Base-by-base conservation (phyloP, 2,888 invertebrate genomes). In the Drosophila maculinotata region DNA sequence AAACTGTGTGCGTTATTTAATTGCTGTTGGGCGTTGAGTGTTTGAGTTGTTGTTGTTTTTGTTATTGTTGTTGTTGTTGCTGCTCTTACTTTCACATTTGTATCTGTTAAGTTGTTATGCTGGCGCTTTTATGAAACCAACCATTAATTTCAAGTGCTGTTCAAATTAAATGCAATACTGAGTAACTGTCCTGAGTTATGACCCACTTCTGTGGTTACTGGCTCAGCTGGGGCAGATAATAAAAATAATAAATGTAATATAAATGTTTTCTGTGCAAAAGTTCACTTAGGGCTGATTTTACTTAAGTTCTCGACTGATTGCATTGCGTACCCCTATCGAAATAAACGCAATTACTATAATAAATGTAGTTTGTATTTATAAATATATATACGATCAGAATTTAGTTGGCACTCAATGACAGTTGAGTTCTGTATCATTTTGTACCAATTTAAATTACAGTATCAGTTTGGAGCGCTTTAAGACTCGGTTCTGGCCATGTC, bases 141-240 rank as follows among this genome's bases (percentile, higher is more conserved):
- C 48, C 76, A 85, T 79, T 79, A 75, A 78, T 79, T 63, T 62
- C 48, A 53, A 81, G 78, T 68, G 57, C 42, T 53, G 28, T 31
- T 30, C 66, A 69, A 78, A 81, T 81, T 81, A 75, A 78, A 84
- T 81, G 69, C 68, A 54, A 44, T 26, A 8, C 26, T 54, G 38
- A 42, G 35, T 25, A 41, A 41, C n/a, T 36, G 20, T 31, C 25
- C 53, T 59, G 75, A 58, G 39, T 69, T 69, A 74, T 74, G 47
- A 17, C n/a, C 42, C 57, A n/a, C 41, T 44, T 10, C 17, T 42
- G 63, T 28, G 63, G 51, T 44, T 31, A 20, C 35, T 20, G 26
- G 26, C 23, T 25, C n/a, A 9, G n/a, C n/a, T n/a, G 17, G 14
- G 3, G 8, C 36, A n/a, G 57, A 4, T 20, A 17, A 26, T 30